Evolutionary conservation across 1,140 invertebrate species (phyloP).

Genomic region (Caenorhabditis remanei): DNA sequence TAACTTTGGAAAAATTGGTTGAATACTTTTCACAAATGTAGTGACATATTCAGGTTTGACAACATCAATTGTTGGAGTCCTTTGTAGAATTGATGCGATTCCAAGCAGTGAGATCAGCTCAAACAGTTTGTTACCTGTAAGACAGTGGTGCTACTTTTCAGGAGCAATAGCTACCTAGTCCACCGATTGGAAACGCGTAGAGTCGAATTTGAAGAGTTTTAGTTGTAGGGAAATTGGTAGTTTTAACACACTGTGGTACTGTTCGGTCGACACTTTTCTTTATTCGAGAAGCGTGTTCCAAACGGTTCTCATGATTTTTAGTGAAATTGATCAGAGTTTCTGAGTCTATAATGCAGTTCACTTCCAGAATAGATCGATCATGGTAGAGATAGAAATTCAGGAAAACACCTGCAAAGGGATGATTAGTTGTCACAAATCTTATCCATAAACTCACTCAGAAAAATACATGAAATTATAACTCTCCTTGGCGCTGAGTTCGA

Average conservation of each 20-base stretch:
- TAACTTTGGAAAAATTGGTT: constrained; percentile 11
- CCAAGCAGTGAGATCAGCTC: constrained; percentile 39
- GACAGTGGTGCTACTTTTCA: background rate
- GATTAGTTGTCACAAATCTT: too few relatives aligned
- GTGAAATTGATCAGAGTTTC: background rate
- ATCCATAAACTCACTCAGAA: background rate
- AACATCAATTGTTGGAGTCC: constrained; percentile 8
- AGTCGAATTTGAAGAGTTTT: background rate
- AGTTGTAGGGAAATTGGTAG: too few relatives aligned
- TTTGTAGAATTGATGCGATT: background rate
- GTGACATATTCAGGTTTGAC: background rate
- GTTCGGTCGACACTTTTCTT: background rate
- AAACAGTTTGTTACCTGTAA: constrained; percentile 54
- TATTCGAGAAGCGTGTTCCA: background rate
- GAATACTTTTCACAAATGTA: constrained; percentile 2
- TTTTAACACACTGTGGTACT: background rate
- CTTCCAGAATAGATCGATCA: background rate
- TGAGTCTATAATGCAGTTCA: background rate
- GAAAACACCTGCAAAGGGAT: background rate
- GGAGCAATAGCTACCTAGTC: background rate
- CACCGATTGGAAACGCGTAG: background rate
- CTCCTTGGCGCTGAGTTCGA: background rate
- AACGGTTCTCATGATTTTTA: background rate
- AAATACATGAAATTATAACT: background rate
- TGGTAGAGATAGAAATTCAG: background rate